Conservation (phyloP, 2,888 invertebrate genomes). For the Merodon equestris region DNA sequence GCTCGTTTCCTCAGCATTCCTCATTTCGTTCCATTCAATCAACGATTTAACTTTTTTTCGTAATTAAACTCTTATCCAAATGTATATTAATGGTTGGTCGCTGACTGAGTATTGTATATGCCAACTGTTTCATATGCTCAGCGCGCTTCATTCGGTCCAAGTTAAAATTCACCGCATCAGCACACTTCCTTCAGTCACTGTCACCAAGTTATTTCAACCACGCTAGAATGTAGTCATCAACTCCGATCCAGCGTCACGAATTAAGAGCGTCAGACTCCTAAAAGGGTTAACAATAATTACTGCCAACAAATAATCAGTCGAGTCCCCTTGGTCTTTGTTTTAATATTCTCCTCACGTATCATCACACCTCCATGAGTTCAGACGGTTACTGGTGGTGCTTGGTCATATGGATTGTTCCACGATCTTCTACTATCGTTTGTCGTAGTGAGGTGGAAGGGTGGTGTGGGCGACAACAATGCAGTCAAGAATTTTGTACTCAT, state of each 20-base stretch:
- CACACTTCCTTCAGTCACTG: not conserved
- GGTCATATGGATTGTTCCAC: not conserved
- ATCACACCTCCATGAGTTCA: slow-evolving; percentile 51
- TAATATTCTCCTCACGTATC: slow-evolving; percentile 55
- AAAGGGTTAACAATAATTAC: slow-evolving; percentile 46
- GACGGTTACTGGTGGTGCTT: slow-evolving; percentile 7
- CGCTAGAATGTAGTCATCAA: not conserved
- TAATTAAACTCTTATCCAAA: too few relatives aligned
- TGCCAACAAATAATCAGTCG: slow-evolving; percentile 48
- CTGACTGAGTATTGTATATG: too few relatives aligned
- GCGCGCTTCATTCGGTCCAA: not conserved
- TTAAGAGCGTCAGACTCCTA: not conserved
- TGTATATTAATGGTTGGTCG: too few relatives aligned
- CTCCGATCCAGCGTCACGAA: not conserved
- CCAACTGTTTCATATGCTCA: too few relatives aligned
- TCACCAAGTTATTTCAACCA: not conserved
- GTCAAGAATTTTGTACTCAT: slow-evolving; percentile 60
- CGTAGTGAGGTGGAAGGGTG: slow-evolving; percentile 4
- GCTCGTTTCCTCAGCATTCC: too few relatives aligned
- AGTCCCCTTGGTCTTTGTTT: slow-evolving; percentile 52
- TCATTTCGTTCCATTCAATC: too few relatives aligned
- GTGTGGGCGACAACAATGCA: slow-evolving; percentile 43
- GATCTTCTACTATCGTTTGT: not conserved
- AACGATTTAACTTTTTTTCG: too few relatives aligned
- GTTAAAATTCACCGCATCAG: not conserved